A percentile compares a stretch with the other conserved stretches of the same genome.
phyloP scores from a whole-genome alignment of 2,113 vertebrate species.

The Gadus chalcogrammus region DNA sequence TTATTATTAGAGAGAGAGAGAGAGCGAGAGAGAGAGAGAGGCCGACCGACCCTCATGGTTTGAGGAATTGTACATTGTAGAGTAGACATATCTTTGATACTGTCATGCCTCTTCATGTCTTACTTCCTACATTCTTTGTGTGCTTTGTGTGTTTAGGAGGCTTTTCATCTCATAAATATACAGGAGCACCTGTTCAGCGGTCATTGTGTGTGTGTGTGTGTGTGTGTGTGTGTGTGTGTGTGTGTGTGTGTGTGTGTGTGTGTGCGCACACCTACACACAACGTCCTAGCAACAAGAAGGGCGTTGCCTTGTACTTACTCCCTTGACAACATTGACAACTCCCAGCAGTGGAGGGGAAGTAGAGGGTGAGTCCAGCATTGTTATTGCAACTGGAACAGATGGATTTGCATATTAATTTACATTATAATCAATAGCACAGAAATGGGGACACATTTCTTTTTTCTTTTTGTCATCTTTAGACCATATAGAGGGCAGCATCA shows the following conservation, averaged over 20 bases:
- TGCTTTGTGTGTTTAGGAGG: neutral
- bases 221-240: no score
- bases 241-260: no score
- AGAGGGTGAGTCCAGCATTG: constrained; percentile 22
- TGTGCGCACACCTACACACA: neutral
- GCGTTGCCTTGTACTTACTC: constrained; percentile 49
- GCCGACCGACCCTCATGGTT: no score
- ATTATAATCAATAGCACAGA: constrained; percentile 61
- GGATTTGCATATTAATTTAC: constrained; percentile 77
- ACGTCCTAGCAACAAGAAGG: constrained; percentile 51
- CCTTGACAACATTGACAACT: constrained; percentile 63
- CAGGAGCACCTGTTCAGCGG: constrained; percentile 72
- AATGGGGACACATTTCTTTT: constrained; percentile 53
- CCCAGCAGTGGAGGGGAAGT: constrained; percentile 50
- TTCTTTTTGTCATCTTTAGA: neutral
- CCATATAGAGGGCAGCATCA: constrained; percentile 67
- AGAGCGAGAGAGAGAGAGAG: neutral
- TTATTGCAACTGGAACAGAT: constrained; percentile 65
- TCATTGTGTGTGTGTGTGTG: no score
- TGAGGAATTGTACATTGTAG: no score
- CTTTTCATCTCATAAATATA: constrained; percentile 74
- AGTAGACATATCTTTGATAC: no score
- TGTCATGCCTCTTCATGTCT: no score
- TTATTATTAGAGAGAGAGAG: no score
- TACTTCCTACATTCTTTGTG: no score